phyloP scores from a whole-genome alignment of 2,888 invertebrate species.

The Julus scanicus region DNA sequence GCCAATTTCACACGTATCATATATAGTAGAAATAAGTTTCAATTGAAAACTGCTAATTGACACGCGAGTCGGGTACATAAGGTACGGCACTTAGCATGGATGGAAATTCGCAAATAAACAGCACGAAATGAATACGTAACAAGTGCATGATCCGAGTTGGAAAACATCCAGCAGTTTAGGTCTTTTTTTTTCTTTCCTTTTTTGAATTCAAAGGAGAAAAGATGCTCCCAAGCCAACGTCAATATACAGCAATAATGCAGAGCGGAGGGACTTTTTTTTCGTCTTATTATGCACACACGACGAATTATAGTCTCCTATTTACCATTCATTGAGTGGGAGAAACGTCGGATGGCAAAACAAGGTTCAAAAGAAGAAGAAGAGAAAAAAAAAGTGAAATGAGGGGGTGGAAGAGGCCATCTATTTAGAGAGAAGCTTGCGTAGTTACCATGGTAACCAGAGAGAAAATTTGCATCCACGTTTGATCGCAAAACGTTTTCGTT shows the following conservation, averaged over 20 bases:
- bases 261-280: neutral
- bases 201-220: neutral
- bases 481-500: conserved; percentile 12
- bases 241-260: neutral
- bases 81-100: neutral
- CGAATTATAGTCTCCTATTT: conserved; percentile 38
- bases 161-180: neutral
- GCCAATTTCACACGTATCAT: neutral
- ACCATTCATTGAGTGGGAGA: conserved; percentile 42
- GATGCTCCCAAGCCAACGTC: neutral
- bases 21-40: neutral
- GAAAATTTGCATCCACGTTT: conserved; percentile 42
- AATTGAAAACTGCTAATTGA: neutral
- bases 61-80: neutral
- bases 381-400: conserved; percentile 26
- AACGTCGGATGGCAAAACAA: conserved; percentile 42
- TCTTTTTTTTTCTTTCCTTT: neutral
- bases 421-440: neutral
- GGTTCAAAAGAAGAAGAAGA: conserved; percentile 19
- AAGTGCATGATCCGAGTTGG: conserved; percentile 19
- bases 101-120: conserved; percentile 10
- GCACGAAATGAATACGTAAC: neutral
- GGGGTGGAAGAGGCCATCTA: conserved; percentile 42
- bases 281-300: conserved; percentile 36
- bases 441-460: neutral